These are phyloP conservation scores for Trachymyrmex septentrionalis DNA, from an alignment of 1,140 invertebrate species.

Conservation along the genomic window DNA sequence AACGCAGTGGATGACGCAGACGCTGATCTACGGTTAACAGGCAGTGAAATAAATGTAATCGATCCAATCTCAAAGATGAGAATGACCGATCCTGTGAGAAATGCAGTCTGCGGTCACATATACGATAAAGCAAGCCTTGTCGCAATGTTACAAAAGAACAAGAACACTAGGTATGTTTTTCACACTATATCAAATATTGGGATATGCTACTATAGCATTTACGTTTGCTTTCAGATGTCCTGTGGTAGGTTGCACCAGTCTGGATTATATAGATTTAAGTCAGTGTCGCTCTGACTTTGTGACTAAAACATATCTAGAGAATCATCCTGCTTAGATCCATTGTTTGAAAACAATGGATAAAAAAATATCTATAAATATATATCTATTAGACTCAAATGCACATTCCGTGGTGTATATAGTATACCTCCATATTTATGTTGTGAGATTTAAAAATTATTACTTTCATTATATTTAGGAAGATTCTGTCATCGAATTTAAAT, in stretches of 20 bases:
- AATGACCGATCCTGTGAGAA: conserved; percentile 87
- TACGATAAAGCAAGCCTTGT: conserved; percentile 86
- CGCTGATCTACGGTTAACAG: conserved; percentile 77
- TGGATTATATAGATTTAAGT: conserved; percentile 71
- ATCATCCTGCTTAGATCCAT: conserved; percentile 64
- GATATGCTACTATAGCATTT: conserved; percentile 9
- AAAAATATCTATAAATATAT: not conserved
- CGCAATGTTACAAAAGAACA: conserved; percentile 82
- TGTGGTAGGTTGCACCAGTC: conserved; percentile 81
- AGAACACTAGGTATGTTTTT: conserved; percentile 81
- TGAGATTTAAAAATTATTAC: not conserved
- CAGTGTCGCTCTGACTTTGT: conserved; percentile 76
- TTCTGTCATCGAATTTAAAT: not conserved
- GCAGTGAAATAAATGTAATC: conserved; percentile 80
- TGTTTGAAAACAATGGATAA: not conserved
- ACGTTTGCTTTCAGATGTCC: conserved; percentile 78
- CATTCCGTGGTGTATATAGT: not conserved
- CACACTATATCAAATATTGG: not conserved
- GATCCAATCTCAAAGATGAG: conserved; percentile 87
- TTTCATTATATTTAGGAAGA: conserved; percentile 2
- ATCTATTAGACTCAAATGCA: not conserved
- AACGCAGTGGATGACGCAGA: conserved; percentile 54
- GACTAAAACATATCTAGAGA: conserved; percentile 75
- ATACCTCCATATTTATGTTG: not conserved
- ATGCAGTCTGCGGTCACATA: conserved; percentile 87